phyloP scores from a whole-genome alignment of 2,888 invertebrate species.

The Neoitamus cyanurus region DNA sequence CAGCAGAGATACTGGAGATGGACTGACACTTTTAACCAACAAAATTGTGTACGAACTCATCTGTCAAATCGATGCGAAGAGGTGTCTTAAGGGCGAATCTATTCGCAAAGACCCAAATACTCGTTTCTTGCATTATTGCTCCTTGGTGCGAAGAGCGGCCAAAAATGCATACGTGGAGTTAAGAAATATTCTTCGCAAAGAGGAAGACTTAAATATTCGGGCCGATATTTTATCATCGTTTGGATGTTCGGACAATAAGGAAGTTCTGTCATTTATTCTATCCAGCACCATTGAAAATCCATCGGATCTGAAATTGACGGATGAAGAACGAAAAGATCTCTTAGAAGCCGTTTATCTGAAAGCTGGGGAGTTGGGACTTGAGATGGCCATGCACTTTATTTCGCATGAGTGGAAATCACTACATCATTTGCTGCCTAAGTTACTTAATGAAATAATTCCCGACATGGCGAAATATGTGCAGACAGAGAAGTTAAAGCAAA shows the following conservation, averaged over 20 bases:
- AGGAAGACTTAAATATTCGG: neutral
- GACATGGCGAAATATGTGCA: conserved; percentile 11
- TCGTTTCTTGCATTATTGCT: neutral
- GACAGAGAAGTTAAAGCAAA: neutral
- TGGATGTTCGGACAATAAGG: neutral
- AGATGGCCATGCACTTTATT: neutral
- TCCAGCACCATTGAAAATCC: neutral
- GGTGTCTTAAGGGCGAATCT: neutral
- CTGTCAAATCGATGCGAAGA: neutral
- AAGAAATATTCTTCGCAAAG: neutral
- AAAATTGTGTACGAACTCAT: neutral
- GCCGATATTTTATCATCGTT: neutral
- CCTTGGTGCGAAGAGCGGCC: neutral
- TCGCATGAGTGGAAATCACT: neutral
- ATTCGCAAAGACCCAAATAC: neutral
- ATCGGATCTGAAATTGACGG: neutral
- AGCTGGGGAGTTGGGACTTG: neutral
- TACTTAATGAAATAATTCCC: neutral
- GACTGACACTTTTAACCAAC: neutral
- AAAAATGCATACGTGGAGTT: neutral
- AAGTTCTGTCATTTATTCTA: neutral
- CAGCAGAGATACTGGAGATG: neutral
- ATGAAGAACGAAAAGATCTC: neutral
- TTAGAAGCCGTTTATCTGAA: neutral
- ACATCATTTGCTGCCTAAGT: neutral